These are phyloP conservation scores for Synanthedon formicaeformis DNA, from an alignment of 2,888 invertebrate species.

Conservation along the genomic window DNA sequence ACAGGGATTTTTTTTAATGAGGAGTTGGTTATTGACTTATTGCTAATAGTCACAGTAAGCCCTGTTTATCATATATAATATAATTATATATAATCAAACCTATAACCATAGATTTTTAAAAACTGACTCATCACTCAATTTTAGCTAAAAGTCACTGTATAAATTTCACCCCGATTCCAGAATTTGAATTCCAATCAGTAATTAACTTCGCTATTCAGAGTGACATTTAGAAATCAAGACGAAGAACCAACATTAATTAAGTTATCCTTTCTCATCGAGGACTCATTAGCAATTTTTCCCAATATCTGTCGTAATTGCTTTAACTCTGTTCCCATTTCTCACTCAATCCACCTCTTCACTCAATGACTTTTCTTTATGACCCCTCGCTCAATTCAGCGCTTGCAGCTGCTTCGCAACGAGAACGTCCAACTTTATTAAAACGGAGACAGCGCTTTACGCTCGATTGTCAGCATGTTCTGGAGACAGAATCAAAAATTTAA, in stretches of 20 bases:
- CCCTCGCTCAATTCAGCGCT: constrained; percentile 14
- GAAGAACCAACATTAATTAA: constrained; percentile 19
- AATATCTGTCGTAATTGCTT: constrained; percentile 37
- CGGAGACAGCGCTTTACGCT: background rate
- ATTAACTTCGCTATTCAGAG: constrained; percentile 29
- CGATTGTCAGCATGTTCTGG: background rate
- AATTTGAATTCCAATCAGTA: constrained; percentile 23
- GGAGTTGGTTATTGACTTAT: too few species aligned
- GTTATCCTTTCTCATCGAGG: constrained; percentile 14
- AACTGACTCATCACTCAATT: too few species aligned
- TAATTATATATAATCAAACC: too few species aligned
- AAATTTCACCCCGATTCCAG: constrained; percentile 6
- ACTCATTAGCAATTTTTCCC: constrained; percentile 45
- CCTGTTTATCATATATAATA: too few species aligned
- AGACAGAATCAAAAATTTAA: constrained; percentile 51
- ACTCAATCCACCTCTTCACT: constrained; percentile 38
- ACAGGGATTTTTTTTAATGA: too few species aligned
- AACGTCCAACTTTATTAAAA: background rate
- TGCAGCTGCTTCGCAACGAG: background rate
- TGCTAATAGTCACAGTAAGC: too few species aligned
- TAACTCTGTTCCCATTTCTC: constrained; percentile 33
- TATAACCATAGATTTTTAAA: too few species aligned
- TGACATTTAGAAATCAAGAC: constrained; percentile 22
- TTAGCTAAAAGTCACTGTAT: too few species aligned
- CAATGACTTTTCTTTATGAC: constrained; percentile 28